phyloP scores from a whole-genome alignment of 2,113 vertebrate genomes.

The Scalopus aquaticus region DNA sequence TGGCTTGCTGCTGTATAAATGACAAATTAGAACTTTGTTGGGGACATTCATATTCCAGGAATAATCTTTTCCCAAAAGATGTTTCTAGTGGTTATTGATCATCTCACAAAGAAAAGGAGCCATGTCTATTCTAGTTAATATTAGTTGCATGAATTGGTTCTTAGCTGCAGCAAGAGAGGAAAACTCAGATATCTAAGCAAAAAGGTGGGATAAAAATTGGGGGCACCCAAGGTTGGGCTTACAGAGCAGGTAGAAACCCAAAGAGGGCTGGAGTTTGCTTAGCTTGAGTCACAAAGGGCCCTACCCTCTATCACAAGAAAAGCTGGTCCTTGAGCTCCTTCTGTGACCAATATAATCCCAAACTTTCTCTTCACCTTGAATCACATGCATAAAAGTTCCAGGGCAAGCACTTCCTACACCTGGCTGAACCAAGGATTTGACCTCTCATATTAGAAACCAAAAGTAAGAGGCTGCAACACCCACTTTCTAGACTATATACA shows the following conservation, averaged over 20 bases:
- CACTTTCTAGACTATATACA: neutral
- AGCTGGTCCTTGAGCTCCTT: neutral
- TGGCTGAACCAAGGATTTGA: neutral
- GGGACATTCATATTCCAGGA: conserved; percentile 10
- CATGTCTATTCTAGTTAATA: neutral
- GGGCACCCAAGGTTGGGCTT: neutral
- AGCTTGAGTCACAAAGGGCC: neutral
- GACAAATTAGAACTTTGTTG: conserved; percentile 53
- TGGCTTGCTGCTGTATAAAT: conserved; percentile 2
- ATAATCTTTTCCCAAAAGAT: neutral
- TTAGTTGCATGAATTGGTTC: neutral
- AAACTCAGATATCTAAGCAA: neutral
- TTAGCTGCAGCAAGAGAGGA: neutral
- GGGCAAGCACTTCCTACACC: neutral
- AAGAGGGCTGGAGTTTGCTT: neutral
- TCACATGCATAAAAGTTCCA: neutral
- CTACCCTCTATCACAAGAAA: neutral
- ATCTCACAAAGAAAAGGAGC: neutral
- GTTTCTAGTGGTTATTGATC: neutral
- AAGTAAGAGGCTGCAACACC: neutral
- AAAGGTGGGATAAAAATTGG: neutral
- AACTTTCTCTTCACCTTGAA: neutral
- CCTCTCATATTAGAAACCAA: neutral
- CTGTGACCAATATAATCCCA: neutral
- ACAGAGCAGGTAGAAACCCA: neutral